Conservation (phyloP, 2,113 vertebrate genomes). For the Anguilla japonica region DNA sequence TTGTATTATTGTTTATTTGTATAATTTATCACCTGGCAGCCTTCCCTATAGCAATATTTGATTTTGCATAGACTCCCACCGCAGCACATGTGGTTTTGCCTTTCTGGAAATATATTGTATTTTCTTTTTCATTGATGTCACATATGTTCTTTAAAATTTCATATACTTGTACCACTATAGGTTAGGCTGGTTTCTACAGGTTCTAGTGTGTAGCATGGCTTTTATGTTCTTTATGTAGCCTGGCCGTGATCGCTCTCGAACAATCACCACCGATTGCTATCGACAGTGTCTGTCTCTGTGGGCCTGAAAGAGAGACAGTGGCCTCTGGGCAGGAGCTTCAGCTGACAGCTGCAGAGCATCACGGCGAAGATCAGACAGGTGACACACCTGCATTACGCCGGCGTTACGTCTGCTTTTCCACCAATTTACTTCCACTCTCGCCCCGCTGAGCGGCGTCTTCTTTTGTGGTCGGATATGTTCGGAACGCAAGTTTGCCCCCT, state of each 20-base stretch:
- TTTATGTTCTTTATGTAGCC: not conserved
- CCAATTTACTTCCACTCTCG: not conserved
- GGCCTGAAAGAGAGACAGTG: not conserved
- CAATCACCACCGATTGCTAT: not conserved
- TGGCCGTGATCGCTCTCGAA: not conserved
- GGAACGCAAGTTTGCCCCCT: not conserved
- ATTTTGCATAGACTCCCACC: not conserved
- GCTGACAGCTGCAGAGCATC: slow-evolving; percentile 2
- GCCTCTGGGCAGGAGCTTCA: not conserved
- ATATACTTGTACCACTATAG: not conserved
- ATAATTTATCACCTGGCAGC: not conserved
- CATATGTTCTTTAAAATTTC: not conserved
- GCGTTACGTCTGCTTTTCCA: not conserved
- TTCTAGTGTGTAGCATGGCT: not conserved
- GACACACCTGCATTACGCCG: not conserved
- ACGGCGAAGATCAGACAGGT: not conserved
- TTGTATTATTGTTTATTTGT: not conserved
- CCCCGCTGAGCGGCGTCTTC: not conserved
- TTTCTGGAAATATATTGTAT: not conserved
- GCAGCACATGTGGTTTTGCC: not conserved
- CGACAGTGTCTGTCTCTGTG: not conserved
- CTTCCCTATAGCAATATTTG: not conserved
- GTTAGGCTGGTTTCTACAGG: not conserved
- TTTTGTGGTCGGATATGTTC: not conserved
- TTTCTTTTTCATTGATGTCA: not conserved